phyloP scores from a whole-genome alignment of 2,113 vertebrate species.

The Dicaeum eximium region DNA sequence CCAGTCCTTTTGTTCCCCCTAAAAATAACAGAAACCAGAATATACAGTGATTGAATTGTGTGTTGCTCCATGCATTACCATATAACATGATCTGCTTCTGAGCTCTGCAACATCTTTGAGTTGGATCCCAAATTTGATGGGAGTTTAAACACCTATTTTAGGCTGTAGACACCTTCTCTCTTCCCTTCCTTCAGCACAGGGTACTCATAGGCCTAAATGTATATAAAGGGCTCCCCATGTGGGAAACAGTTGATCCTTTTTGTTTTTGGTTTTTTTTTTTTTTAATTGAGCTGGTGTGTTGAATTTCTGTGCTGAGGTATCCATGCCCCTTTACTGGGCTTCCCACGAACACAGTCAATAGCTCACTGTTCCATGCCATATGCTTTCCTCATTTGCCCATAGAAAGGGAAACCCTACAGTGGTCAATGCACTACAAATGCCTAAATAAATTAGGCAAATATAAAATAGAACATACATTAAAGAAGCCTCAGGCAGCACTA shows the following conservation, averaged over 20 bases:
- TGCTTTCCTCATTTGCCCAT: background rate
- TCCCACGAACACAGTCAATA: background rate
- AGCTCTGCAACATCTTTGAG: background rate
- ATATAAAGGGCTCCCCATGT: background rate
- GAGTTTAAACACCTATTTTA: background rate
- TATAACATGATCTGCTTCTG: background rate
- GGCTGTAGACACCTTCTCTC: background rate
- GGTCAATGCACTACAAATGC: constrained; percentile 45
- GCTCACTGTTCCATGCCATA: background rate
- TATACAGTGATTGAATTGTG: background rate
- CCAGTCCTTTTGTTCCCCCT: background rate
- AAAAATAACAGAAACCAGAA: background rate
- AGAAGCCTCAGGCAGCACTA: constrained; percentile 9
- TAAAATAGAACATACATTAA: constrained; percentile 37
- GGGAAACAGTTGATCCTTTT: background rate
- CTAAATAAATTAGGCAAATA: constrained; percentile 54
- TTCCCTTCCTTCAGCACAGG: background rate
- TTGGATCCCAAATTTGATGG: background rate
- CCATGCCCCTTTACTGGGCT: background rate
- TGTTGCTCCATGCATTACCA: background rate
- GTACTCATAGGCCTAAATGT: background rate
- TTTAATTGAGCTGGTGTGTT: background rate
- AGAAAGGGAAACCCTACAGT: constrained; percentile 22
- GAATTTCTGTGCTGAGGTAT: background rate
- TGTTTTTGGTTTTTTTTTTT: background rate